These are phyloP conservation scores for Limenitis camilla DNA, from an alignment of 2,888 invertebrate genomes.

Conservation along the genomic window DNA sequence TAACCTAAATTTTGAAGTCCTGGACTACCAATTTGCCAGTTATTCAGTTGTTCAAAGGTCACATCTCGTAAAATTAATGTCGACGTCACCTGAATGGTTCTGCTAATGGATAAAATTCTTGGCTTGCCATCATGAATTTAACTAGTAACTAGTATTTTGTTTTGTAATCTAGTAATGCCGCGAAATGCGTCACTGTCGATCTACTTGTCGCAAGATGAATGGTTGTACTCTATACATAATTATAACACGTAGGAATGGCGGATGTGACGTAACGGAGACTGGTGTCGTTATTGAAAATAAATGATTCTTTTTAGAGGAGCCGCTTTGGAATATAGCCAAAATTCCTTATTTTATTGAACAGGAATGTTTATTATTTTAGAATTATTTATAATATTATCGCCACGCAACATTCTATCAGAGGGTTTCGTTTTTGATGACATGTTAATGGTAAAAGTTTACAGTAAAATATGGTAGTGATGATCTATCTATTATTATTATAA, in stretches of 20 bases:
- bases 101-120: not conserved
- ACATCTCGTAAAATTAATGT: too few species aligned
- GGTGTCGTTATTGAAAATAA: slow-evolving; percentile 24
- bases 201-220: slow-evolving; percentile 24
- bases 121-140: not conserved
- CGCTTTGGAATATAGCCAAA: slow-evolving; percentile 25
- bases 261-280: slow-evolving; percentile 23
- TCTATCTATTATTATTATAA: too few species aligned
- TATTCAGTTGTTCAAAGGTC: too few species aligned
- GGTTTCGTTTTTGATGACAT: too few species aligned
- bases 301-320: slow-evolving; percentile 21
- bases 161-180: slow-evolving; percentile 16
- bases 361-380: too few species aligned
- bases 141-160: slow-evolving; percentile 1
- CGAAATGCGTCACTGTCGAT: slow-evolving; percentile 22
- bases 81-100: too few species aligned
- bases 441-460: too few species aligned
- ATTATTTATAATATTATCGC: too few species aligned
- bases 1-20: too few species aligned
- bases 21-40: too few species aligned
- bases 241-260: slow-evolving; percentile 23
- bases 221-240: slow-evolving; percentile 23
- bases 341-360: not conserved
- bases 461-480: too few species aligned
- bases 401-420: too few species aligned